Evolutionary conservation across 2,888 invertebrate genomes (phyloP).

Genomic region (Eueremaeus valkanovi): DNA sequence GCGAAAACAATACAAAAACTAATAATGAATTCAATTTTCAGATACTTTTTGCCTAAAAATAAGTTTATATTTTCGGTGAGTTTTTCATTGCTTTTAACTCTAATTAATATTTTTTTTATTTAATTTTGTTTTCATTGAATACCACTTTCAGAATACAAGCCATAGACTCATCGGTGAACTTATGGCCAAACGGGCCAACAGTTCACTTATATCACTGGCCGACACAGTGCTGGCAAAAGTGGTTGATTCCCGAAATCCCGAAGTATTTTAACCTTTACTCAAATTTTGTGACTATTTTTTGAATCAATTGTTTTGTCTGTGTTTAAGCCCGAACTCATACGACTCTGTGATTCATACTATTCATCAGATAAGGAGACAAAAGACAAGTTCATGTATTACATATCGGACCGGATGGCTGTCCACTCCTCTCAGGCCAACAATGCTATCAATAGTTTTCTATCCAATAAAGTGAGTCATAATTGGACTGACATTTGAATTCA

Average conservation of each 20-base stretch:
- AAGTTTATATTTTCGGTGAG: no score
- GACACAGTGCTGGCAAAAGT: constrained; percentile 17
- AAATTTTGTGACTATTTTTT: background rate
- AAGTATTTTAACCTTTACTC: background rate
- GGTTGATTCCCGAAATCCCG: background rate
- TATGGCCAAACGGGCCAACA: background rate
- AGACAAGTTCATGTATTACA: background rate
- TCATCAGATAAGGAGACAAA: background rate
- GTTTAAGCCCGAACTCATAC: background rate
- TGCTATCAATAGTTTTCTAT: background rate
- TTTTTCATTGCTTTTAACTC: no score
- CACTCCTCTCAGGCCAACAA: background rate
- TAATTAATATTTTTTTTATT: no score
- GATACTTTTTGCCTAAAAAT: no score
- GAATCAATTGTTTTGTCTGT: background rate
- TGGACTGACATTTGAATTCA: no score
- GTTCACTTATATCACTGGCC: background rate
- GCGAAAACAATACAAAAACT: no score
- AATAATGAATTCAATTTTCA: no score
- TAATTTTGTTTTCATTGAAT: background rate
- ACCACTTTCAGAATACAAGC: background rate
- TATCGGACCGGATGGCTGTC: background rate
- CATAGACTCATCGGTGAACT: background rate
- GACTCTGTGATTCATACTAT: constrained; percentile 23
- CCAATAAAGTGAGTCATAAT: background rate